Evolutionary conservation across 1,140 invertebrate species (phyloP).

Genomic region (Venustaconcha ellipsiformis): DNA sequence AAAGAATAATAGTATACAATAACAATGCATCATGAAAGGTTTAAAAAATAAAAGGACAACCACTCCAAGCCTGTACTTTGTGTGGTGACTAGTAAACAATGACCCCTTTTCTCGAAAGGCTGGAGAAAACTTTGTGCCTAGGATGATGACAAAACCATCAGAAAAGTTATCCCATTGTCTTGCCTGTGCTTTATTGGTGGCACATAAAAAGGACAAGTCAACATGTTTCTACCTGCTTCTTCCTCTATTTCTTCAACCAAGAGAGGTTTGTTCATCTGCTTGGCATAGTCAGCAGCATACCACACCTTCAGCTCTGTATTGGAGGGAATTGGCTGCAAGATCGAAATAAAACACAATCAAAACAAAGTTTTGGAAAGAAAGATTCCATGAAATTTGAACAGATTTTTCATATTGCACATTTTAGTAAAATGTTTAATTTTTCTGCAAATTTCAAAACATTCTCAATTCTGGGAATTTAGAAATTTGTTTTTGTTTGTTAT

Average conservation of each 20-base stretch:
- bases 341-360: background rate
- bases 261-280: constrained; percentile 55
- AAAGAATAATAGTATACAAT: too few relatives aligned
- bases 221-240: background rate
- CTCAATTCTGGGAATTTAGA: too few relatives aligned
- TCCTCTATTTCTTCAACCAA: constrained; percentile 22
- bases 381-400: background rate
- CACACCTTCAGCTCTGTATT: constrained; percentile 66
- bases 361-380: background rate
- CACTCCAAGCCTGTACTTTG: background rate
- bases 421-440: background rate
- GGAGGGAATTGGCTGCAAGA: constrained; percentile 62
- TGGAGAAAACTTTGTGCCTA: background rate
- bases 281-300: constrained; percentile 66
- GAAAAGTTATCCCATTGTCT: background rate
- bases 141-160: background rate
- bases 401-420: background rate
- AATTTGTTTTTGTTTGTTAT: too few relatives aligned
- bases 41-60: constrained; percentile 1
- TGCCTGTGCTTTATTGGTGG: background rate
- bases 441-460: too few relatives aligned
- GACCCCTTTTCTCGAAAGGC: background rate
- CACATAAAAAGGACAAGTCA: background rate
- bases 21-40: background rate
- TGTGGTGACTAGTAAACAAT: background rate